Base-by-base conservation (phyloP, 2,888 invertebrate species). In the Aleiodes alternator region DNA sequence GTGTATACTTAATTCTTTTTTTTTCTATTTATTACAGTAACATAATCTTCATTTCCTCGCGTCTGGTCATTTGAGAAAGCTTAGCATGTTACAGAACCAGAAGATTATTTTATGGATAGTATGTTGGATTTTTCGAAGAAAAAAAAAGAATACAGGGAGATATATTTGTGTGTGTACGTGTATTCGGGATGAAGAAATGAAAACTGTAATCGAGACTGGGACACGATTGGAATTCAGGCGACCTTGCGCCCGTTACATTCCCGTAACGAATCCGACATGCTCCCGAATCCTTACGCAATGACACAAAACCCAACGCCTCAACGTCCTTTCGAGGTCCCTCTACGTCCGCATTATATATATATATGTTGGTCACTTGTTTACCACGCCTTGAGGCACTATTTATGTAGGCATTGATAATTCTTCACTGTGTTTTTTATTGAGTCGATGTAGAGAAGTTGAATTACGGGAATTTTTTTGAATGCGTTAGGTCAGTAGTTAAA, bases 221-320 rank as follows among this genome's bases (percentile, higher is more conserved):
- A 64, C 73, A 73, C 73, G 50, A 59, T 57, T 76, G 76, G 81
- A 78, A 81, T 84, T 80, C 75, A 55, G 75, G 59, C 79, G 84
- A 82, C 85, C 85, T 85, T 85, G 85, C 84, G 82, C 83, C 81
- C 84, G 81, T 85, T 85, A 82, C 80, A 76, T 69, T 70, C 61
- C 69, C 69, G 69, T 74, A 74, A 73, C 69, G 69, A 69, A 74
- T 74, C 31, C 55, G 50, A 74, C 69, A 69, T 61, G 69, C 74
- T 74, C 69, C 74, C 69, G 29, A 74, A 69, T 74, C 74, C 69
- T 74, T 74, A 74, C 69, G 74, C 74, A 74, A 74, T 61, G 11
- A 7, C 34, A 59, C 23, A 48, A 53, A 56, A 43, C 43, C 48
- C 50, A 71, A 72, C 9, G 61, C 51, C 71, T 59, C 59, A 31